These are phyloP conservation scores for Calliphora vomitoria DNA, from an alignment of 2,888 invertebrate genomes.

Conservation along the genomic window DNA sequence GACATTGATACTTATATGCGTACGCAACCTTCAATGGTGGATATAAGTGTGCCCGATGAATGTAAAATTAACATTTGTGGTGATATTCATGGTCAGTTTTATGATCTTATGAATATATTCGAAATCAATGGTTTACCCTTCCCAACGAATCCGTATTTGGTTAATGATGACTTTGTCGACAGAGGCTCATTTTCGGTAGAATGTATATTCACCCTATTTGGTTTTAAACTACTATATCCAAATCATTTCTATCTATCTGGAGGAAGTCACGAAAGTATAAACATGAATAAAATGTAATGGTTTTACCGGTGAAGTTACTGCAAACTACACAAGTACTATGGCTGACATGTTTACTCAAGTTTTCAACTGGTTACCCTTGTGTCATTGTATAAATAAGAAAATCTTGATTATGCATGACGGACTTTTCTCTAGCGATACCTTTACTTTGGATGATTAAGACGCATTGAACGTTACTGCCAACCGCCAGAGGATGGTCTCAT, in stretches of 20 bases:
- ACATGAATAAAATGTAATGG: conserved; percentile 99
- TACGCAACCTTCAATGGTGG: conserved; percentile 94
- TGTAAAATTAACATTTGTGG: conserved; percentile 99
- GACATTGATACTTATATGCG: conserved; percentile 94
- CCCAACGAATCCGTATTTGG: conserved; percentile 96
- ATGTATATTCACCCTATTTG: conserved; percentile 98
- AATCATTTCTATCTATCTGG: conserved; percentile 98
- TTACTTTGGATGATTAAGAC: conserved; percentile 95
- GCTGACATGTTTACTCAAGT: conserved; percentile 99
- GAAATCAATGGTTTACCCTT: conserved; percentile 98
- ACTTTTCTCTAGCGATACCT: conserved; percentile 95
- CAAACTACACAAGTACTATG: conserved; percentile 98
- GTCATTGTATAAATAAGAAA: conserved; percentile 95
- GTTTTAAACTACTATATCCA: conserved; percentile 97
- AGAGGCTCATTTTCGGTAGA: conserved; percentile 99
- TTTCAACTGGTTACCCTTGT: conserved; percentile 98
- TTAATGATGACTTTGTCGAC: conserved; percentile 99
- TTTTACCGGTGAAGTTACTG: conserved; percentile 98
- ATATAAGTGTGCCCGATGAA: conserved; percentile 93
- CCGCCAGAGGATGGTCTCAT: conserved; percentile 99
- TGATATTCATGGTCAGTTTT: conserved; percentile 99
- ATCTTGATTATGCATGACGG: conserved; percentile 98
- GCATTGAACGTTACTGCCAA: conserved; percentile 96
- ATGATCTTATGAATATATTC: conserved; percentile 99
- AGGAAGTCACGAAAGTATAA: conserved; percentile 99